Evolutionary conservation across 2,113 vertebrate genomes (phyloP).

Genomic region (Pogonocichla stellata): DNA sequence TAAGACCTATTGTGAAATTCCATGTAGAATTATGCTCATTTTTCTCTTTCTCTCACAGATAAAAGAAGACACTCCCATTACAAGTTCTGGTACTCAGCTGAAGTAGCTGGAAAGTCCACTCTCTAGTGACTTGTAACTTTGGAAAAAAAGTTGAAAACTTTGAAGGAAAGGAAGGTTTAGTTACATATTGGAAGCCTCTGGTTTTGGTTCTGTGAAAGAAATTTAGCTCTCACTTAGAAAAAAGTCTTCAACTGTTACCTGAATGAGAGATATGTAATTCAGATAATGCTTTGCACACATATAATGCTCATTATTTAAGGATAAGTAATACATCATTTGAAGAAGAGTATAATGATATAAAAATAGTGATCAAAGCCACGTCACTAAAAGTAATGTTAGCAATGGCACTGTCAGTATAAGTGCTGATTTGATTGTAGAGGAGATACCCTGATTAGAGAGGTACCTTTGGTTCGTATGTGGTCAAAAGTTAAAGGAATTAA

Average conservation of each 20-base stretch:
- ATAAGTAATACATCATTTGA: background rate
- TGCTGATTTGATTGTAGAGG: background rate
- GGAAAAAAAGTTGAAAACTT: background rate
- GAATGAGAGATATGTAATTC: background rate
- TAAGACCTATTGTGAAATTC: background rate
- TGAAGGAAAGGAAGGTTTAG: background rate
- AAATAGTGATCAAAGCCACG: background rate
- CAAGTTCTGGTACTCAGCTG: background rate
- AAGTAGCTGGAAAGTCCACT: background rate
- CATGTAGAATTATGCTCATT: background rate
- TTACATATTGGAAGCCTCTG: background rate
- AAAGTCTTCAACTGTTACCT: background rate
- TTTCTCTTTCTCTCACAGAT: background rate
- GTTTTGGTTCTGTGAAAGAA: background rate
- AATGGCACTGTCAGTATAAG: background rate
- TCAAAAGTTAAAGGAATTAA: background rate
- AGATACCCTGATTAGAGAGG: background rate
- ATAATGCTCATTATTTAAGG: background rate
- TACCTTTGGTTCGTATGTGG: fast-evolving
- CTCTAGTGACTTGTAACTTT: background rate
- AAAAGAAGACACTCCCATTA: background rate
- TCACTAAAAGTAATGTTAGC: background rate
- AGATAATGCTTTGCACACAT: background rate
- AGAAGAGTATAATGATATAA: background rate
- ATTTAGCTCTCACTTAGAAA: background rate